Conservation (phyloP, 1,140 invertebrate genomes). For the Aphaenogaster rudis region DNA sequence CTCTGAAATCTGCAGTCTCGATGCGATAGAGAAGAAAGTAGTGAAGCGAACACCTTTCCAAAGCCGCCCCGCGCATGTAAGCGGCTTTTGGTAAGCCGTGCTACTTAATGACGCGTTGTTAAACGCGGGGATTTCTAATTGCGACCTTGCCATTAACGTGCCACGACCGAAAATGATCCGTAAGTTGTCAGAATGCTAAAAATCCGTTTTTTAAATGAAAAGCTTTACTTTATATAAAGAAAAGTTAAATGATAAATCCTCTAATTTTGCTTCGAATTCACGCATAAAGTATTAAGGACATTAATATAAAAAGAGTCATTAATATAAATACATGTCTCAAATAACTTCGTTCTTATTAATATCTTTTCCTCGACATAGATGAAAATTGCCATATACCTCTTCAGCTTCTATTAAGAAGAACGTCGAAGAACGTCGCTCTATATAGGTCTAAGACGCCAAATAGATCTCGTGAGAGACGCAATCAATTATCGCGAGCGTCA, state of each 20-base stretch:
- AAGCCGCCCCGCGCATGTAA: constrained; percentile 36
- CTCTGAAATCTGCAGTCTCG: constrained; percentile 32
- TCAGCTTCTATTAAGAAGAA: not conserved
- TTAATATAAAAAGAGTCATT: not conserved
- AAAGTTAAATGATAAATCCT: not conserved
- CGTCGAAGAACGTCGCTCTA: not conserved
- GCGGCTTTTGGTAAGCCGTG: constrained; percentile 40
- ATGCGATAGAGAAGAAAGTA: not conserved
- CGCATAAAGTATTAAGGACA: not conserved
- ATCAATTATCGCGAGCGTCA: constrained; percentile 37
- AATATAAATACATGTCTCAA: not conserved
- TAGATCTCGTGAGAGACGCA: not conserved
- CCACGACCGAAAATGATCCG: not conserved
- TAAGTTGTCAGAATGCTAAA: not conserved
- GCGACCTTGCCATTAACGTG: not conserved
- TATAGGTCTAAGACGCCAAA: not conserved
- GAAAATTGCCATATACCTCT: not conserved
- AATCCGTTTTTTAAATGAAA: not conserved
- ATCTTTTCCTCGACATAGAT: not conserved
- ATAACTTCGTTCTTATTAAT: not conserved
- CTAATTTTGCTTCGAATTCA: not conserved
- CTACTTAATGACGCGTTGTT: constrained; percentile 45
- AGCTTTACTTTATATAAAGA: not conserved
- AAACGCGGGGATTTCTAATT: constrained; percentile 42
- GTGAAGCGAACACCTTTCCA: constrained; percentile 5